Evolutionary conservation across 2,113 vertebrate genomes (phyloP).

Genomic region (human (Homo sapiens)): DNA sequence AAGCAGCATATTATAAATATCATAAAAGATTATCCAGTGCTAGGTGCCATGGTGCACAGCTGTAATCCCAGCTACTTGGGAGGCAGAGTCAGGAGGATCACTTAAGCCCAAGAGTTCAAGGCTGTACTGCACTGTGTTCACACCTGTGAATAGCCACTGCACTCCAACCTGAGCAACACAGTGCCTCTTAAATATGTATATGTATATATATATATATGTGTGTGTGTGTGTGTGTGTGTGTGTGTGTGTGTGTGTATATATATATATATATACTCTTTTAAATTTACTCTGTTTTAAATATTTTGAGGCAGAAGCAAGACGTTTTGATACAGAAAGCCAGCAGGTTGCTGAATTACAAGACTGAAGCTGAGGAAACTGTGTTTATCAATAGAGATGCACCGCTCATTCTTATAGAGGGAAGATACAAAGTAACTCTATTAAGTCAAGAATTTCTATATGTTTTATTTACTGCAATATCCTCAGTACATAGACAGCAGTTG

Average conservation of each 20-base stretch:
- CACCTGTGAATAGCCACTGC: no score
- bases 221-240: no score
- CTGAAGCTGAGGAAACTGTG: not conserved
- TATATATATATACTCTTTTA: no score
- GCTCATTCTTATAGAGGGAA: not conserved
- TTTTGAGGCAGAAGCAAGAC: not conserved
- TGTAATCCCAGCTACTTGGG: no score
- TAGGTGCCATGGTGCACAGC: no score
- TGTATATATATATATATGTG: no score
- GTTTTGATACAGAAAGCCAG: not conserved
- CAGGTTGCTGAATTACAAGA: not conserved
- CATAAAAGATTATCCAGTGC: not conserved
- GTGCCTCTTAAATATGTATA: no score
- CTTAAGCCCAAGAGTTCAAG: no score
- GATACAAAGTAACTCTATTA: not conserved
- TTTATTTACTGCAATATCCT: not conserved
- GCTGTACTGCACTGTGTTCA: no score
- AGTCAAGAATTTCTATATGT: not conserved
- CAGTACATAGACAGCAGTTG: not conserved
- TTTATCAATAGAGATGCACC: not conserved
- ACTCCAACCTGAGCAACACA: no score
- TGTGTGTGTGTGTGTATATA: rapidly evolving
- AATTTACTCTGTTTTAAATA: not conserved
- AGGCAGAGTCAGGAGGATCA: no score
- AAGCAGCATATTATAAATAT: not conserved